Percentiles rank a stretch among this genome's conserved stretches.
phyloP scores from a whole-genome alignment of 1,140 invertebrate species.

The Bursaphelenchus mucronatus region DNA sequence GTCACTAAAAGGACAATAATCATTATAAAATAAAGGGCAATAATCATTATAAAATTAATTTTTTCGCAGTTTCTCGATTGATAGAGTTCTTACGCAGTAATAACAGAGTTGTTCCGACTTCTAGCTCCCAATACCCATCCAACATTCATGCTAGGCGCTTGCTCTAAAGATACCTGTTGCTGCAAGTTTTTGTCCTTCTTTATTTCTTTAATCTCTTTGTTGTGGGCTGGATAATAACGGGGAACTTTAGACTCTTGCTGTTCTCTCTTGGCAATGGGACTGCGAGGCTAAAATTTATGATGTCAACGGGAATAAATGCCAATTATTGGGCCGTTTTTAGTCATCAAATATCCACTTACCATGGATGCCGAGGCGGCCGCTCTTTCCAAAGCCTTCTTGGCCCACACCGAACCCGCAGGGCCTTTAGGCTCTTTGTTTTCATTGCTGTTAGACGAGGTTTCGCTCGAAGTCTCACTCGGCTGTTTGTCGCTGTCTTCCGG shows the following conservation, averaged over 20 bases:
- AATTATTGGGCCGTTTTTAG: slow-evolving; percentile 9
- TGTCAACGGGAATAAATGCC: slow-evolving; percentile 1
- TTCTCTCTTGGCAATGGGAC: slow-evolving; percentile 51
- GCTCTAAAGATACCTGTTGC: slow-evolving; percentile 64
- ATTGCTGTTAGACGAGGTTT: slow-evolving; percentile 31
- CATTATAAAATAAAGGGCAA: slow-evolving; percentile 10
- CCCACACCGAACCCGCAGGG: slow-evolving; percentile 47
- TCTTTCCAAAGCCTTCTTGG: slow-evolving; percentile 55
- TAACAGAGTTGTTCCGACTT: slow-evolving; percentile 71
- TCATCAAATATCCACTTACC: slow-evolving; percentile 21
- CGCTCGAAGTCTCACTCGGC: slow-evolving; percentile 39
- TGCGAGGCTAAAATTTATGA: slow-evolving; percentile 45
- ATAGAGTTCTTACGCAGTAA: slow-evolving; percentile 19
- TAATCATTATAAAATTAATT: slow-evolving; percentile 15
- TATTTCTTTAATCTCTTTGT: slow-evolving; percentile 2
- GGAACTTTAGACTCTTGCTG: slow-evolving; percentile 65
- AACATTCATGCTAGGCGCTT: slow-evolving; percentile 88
- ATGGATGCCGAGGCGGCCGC: slow-evolving; percentile 57
- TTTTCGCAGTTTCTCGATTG: not conserved
- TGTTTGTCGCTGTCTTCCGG: not conserved
- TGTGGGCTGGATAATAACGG: slow-evolving; percentile 79
- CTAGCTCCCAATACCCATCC: slow-evolving; percentile 90
- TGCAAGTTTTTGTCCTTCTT: slow-evolving; percentile 17
- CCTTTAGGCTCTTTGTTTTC: slow-evolving; percentile 1
- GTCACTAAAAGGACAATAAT: slow-evolving; percentile 25